phyloP scores from a whole-genome alignment of 2,888 invertebrate species.

The Salpingus planirostris region DNA sequence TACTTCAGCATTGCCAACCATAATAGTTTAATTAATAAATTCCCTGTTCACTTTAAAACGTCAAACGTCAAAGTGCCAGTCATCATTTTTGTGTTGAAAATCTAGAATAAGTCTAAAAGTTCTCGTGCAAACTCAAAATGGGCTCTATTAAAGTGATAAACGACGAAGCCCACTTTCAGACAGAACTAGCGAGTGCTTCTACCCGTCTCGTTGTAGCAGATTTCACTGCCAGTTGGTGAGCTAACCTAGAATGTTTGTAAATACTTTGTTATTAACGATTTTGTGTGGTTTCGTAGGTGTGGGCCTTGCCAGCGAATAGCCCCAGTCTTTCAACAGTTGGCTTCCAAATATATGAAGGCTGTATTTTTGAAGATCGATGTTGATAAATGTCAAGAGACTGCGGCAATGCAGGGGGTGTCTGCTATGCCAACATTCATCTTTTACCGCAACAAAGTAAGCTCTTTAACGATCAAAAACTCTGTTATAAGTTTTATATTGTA shows the following conservation, averaged over 20 bases:
- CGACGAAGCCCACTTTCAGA: slow-evolving; percentile 74
- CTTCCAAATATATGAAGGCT: slow-evolving; percentile 78
- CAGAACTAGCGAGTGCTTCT: slow-evolving; percentile 76
- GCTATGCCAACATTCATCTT: slow-evolving; percentile 99
- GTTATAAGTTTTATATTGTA: slow-evolving; percentile 32
- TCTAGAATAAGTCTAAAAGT: slow-evolving; percentile 3
- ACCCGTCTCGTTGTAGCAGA: slow-evolving; percentile 87
- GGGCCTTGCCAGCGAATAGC: slow-evolving; percentile 94
- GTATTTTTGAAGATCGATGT: slow-evolving; percentile 93
- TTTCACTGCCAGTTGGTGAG: slow-evolving; percentile 89
- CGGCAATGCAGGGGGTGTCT: slow-evolving; percentile 77
- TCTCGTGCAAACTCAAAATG: slow-evolving; percentile 23
- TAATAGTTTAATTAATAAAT: too few species aligned
- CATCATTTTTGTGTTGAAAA: slow-evolving; percentile 4
- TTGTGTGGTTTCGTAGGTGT: slow-evolving; percentile 60
- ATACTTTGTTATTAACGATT: slow-evolving; percentile 1
- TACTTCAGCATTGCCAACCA: too few species aligned
- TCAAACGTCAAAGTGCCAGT: slow-evolving; percentile 7
- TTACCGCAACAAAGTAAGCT: slow-evolving; percentile 67
- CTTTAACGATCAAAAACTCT: not conserved
- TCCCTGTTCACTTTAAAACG: too few species aligned
- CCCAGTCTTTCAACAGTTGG: slow-evolving; percentile 83
- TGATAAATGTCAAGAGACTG: slow-evolving; percentile 84
- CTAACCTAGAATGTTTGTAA: slow-evolving; percentile 17
- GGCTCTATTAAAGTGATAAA: slow-evolving; percentile 53